Evolutionary conservation across 2,113 vertebrate species (phyloP).

Genomic region (Motacilla tschutschensis): DNA sequence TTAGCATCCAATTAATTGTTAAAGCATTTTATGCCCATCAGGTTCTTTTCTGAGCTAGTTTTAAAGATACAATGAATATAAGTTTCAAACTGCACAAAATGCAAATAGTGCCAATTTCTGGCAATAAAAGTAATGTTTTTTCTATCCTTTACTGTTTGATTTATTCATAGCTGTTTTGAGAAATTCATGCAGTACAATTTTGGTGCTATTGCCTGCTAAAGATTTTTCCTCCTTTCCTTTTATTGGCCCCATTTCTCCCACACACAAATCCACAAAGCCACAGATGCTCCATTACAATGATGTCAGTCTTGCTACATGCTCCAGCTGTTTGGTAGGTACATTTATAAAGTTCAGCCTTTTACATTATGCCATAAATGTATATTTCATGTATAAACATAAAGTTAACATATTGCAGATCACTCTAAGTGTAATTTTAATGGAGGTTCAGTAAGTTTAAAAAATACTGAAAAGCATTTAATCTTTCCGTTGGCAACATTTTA

Average conservation of each 20-base stretch:
- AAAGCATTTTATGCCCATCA: neutral
- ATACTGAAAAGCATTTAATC: constrained; percentile 73
- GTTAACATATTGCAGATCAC: constrained; percentile 76
- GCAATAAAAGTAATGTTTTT: constrained; percentile 22
- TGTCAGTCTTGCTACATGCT: constrained; percentile 69
- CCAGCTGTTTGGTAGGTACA: constrained; percentile 76
- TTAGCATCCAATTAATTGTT: neutral
- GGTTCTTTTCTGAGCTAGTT: neutral
- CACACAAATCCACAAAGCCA: constrained; percentile 68
- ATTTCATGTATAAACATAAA: constrained; percentile 69
- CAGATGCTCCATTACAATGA: constrained; percentile 67
- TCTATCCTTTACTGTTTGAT: constrained; percentile 29
- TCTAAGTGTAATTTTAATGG: constrained; percentile 76
- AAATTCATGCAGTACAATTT: constrained; percentile 46
- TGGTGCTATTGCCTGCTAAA: constrained; percentile 54
- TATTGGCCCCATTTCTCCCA: constrained; percentile 69
- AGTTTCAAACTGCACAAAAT: neutral
- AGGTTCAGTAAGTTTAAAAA: constrained; percentile 74
- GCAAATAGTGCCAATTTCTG: constrained; percentile 45
- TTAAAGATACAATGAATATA: neutral
- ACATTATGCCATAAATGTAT: constrained; percentile 73
- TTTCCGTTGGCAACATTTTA: constrained; percentile 69
- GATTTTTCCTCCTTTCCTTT: constrained; percentile 63
- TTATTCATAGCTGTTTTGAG: constrained; percentile 62
- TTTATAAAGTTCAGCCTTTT: constrained; percentile 75